These are phyloP conservation scores for Phenganax stokvisi DNA, from an alignment of 92 coral and sea anemone species.

Conservation along the genomic window DNA sequence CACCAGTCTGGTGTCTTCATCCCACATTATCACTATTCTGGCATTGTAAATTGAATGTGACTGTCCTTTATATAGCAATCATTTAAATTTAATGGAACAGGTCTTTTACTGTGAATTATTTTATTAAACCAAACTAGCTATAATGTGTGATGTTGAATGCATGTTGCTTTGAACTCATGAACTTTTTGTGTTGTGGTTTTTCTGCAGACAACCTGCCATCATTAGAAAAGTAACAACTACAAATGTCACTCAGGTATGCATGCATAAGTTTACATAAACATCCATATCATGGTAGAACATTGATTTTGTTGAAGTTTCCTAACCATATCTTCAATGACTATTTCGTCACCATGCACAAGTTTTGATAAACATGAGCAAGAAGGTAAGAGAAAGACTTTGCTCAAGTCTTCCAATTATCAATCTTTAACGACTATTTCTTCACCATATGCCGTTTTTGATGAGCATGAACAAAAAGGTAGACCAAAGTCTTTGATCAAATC, in stretches of 20 bases:
- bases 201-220: slow-evolving; percentile 4
- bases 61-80: neutral
- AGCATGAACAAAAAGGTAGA: too few relatives aligned
- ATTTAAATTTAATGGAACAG: neutral
- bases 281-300: neutral
- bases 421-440: too few relatives aligned
- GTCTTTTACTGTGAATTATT: neutral
- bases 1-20: too few relatives aligned
- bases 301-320: neutral
- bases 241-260: neutral
- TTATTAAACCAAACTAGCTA: neutral
- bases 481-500: too few relatives aligned
- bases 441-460: too few relatives aligned
- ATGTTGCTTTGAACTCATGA: too few relatives aligned
- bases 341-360: too few relatives aligned
- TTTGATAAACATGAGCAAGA: too few relatives aligned
- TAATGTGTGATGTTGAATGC: too few relatives aligned
- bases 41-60: neutral
- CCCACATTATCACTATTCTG: neutral
- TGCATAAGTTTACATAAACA: neutral
- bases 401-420: too few relatives aligned
- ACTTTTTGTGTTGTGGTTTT: neutral
- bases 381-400: too few relatives aligned
- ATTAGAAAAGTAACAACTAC: neutral
- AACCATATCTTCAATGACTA: too few relatives aligned